Percentiles rank a stretch among this genome's conserved stretches.
These are phyloP conservation scores for Acronicta psi DNA, from an alignment of 2,888 invertebrate species.

Conservation along the genomic window DNA sequence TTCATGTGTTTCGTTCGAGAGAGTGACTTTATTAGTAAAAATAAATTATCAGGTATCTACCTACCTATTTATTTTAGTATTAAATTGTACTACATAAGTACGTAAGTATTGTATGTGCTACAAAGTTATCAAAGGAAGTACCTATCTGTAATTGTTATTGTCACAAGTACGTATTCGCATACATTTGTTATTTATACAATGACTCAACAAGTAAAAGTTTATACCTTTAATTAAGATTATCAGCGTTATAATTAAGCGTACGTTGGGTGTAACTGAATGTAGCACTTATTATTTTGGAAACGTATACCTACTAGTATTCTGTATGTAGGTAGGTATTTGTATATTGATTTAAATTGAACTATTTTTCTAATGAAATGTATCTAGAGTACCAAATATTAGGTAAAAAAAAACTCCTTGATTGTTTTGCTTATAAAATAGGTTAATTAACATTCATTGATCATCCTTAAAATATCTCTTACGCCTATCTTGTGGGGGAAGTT, in stretches of 20 bases:
- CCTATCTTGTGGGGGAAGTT: too few species aligned
- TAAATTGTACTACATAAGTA: too few species aligned
- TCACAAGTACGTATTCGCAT: constrained; percentile 32
- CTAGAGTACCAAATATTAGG: too few species aligned
- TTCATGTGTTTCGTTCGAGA: too few species aligned
- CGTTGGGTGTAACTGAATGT: not conserved
- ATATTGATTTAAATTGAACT: too few species aligned
- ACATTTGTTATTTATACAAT: constrained; percentile 35
- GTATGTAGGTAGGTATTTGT: too few species aligned
- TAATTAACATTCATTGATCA: too few species aligned
- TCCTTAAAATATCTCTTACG: too few species aligned
- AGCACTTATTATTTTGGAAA: not conserved
- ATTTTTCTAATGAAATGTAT: not conserved
- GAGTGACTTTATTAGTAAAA: too few species aligned
- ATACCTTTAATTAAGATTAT: constrained; percentile 48
- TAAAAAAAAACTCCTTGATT: too few species aligned
- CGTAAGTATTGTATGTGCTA: constrained; percentile 20
- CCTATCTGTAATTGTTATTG: constrained; percentile 51
- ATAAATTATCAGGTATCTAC: not conserved
- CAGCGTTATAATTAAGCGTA: constrained; percentile 8
- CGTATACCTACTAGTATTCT: not conserved
- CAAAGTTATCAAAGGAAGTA: constrained; percentile 55
- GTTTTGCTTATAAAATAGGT: too few species aligned
- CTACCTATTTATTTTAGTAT: constrained; percentile 9
- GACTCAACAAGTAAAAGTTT: constrained; percentile 48